Base-by-base conservation (phyloP, 2,113 vertebrate species). In the Oceanodroma tethys region DNA sequence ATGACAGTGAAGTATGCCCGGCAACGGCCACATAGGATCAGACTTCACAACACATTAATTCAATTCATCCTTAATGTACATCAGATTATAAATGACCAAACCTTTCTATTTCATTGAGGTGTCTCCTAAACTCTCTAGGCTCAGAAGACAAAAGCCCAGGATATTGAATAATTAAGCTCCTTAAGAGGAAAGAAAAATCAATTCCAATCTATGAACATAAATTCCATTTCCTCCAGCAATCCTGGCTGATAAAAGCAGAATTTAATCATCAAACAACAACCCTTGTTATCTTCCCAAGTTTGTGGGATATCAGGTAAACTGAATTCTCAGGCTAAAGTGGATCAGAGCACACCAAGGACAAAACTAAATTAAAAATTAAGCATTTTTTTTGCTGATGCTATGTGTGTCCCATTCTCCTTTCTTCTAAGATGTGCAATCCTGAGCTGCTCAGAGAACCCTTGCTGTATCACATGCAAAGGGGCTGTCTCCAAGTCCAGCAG, bases 111-210 rank as follows among this genome's bases (percentile, higher is more conserved):
- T 94, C 50, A 63, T 32, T 89, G n/a, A 92, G 25, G 6, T 81
- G 29, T 32, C 68, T 84, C 68, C 56, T 95, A 90, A 71, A 92
- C 58, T 88, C 70, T 80, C 59, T 66, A 60, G 47, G 22, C 19
- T 84, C 47, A 68, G 56, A 86, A 84, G 76, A 68, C 60, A 88
- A 87, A 78, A 84, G 83, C 17, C 4, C 30, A 75, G 60, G 65
- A 79, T 95, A 89, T 11, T 95, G 88, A 96, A 89, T 91, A 97
- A 95, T 89, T 94, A 95, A 97, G n/a, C 22, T 85, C 48, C 45
- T 91, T 95, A 87, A 89, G 40, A 95, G 91, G 81, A 93, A 90
- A 87, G 42, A 72, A 93, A 95, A 95, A 93, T 93, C 83, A 85
- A 93, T 97, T 84, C 21, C n/a, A 81, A 73, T 85, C 48, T 79